A percentile compares a stretch with the other conserved stretches of the same genome.
phyloP scores from a whole-genome alignment of 2,113 vertebrate genomes.

The Manacus vitellinus region DNA sequence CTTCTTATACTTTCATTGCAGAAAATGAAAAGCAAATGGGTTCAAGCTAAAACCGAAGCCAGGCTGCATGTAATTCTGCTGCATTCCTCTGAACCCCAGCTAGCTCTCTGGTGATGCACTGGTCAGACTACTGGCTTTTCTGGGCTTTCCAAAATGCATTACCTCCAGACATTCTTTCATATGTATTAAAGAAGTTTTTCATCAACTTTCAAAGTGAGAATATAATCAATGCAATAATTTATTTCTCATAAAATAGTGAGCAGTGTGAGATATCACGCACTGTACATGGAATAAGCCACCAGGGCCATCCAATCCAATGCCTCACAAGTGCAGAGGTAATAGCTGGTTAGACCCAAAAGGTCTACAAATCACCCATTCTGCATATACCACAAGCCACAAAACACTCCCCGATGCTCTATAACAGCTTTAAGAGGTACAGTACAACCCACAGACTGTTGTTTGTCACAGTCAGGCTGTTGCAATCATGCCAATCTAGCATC shows the following conservation, averaged over 20 bases:
- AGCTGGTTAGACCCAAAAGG: background rate
- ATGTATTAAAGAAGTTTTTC: background rate
- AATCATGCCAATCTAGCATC: background rate
- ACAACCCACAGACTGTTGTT: background rate
- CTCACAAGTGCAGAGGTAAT: background rate
- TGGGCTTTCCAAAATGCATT: background rate
- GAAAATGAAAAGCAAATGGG: background rate
- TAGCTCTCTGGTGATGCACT: background rate
- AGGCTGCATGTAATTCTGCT: background rate
- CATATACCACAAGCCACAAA: slow-evolving; percentile 27
- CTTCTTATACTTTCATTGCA: background rate
- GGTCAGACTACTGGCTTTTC: background rate
- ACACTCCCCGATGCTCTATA: background rate
- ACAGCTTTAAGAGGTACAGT: background rate
- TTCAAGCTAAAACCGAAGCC: background rate
- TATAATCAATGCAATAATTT: background rate
- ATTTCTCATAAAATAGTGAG: background rate
- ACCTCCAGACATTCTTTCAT: background rate
- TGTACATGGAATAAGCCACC: background rate
- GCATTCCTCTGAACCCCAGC: background rate
- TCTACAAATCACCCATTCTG: background rate
- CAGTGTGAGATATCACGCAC: background rate
- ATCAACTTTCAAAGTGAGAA: background rate
- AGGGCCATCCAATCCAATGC: background rate
- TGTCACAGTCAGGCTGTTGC: background rate